Evolutionary conservation across 2,888 invertebrate species (phyloP).

Genomic region (Epinotia ramella): DNA sequence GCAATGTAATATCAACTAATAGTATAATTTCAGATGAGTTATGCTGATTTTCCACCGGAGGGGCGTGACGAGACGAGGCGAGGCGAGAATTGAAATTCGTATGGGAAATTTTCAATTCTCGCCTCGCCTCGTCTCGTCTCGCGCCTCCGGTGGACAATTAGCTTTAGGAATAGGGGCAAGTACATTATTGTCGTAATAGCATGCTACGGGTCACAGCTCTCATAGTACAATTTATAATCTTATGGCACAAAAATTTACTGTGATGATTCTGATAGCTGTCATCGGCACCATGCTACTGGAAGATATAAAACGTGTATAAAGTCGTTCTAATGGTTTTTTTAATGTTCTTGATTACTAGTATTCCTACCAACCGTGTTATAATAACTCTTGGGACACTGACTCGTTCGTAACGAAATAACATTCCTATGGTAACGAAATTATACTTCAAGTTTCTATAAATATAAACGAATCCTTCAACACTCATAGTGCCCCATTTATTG

Average conservation of each 20-base stretch:
- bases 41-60: too few species aligned
- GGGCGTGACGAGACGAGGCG: too few species aligned
- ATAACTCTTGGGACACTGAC: background rate
- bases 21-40: too few species aligned
- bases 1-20: too few species aligned
- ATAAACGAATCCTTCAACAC: conserved; percentile 10
- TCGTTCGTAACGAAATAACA: background rate
- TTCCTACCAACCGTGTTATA: background rate
- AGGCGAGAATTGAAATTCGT: too few species aligned
- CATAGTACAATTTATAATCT: background rate
- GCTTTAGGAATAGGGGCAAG: too few species aligned
- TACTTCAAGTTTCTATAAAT: conserved; percentile 8
- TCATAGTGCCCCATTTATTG: conserved; percentile 9
- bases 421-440: conserved; percentile 14
- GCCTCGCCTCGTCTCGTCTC: too few species aligned
- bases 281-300: too few species aligned
- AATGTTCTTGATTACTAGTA: background rate
- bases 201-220: background rate
- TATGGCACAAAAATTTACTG: background rate
- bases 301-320: background rate
- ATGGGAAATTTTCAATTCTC: too few species aligned
- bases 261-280: too few species aligned
- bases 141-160: too few species aligned
- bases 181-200: too few species aligned
- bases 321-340: background rate